These are phyloP conservation scores for Salminus brasiliensis DNA, from an alignment of 2,113 vertebrate species.

Conservation along the genomic window DNA sequence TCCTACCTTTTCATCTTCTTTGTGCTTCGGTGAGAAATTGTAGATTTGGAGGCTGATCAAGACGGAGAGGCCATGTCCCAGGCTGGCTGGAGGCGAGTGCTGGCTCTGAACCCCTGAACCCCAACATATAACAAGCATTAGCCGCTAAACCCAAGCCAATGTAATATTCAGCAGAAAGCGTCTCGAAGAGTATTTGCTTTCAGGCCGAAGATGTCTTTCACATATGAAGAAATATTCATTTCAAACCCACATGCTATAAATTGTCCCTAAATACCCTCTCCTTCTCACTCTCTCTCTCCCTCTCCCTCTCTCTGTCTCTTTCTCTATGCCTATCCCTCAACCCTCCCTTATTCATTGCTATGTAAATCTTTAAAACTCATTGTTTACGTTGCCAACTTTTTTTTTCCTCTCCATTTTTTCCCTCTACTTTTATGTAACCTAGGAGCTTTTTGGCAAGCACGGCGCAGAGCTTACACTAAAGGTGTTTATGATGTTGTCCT, in stretches of 20 bases:
- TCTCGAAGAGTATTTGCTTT: constrained; percentile 45
- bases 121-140: constrained; percentile 24
- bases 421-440: constrained; percentile 63
- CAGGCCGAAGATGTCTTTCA: constrained; percentile 56
- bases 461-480: constrained; percentile 57
- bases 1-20: not conserved
- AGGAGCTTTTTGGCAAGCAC: constrained; percentile 64
- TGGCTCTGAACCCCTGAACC: constrained; percentile 40
- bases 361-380: constrained; percentile 67
- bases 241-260: constrained; percentile 58
- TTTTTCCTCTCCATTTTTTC: constrained; percentile 71
- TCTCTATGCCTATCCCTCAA: too few relatives aligned
- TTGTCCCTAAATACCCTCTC: constrained; percentile 59
- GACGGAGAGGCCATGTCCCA: constrained; percentile 6
- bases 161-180: constrained; percentile 55
- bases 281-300: constrained; percentile 45
- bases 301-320: constrained; percentile 48
- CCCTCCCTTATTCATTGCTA: constrained; percentile 57
- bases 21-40: not conserved
- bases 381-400: constrained; percentile 69
- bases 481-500: constrained; percentile 73
- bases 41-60: not conserved
- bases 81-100: not conserved
- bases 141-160: constrained; percentile 41
- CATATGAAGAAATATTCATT: constrained; percentile 59